Conservation (phyloP, 2,113 vertebrate species). For the Fregata magnificens region DNA sequence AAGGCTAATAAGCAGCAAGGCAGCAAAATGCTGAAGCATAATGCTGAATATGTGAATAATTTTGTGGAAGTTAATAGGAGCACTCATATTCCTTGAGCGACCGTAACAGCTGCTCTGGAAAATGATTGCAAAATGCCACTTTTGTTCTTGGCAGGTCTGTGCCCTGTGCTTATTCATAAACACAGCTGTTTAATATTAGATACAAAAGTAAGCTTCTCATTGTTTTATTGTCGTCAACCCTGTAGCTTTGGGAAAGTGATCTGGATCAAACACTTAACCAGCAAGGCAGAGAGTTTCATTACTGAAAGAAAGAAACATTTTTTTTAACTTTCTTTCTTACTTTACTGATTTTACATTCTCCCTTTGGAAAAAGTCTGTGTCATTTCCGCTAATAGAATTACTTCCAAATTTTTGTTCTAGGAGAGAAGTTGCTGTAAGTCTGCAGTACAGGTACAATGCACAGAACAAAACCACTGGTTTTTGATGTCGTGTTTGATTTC, state of each 20-base stretch:
- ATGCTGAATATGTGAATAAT: background rate
- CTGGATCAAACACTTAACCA: background rate
- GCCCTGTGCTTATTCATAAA: background rate
- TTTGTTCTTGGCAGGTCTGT: background rate
- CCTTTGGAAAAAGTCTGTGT: background rate
- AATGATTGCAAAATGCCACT: background rate
- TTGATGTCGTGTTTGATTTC: background rate
- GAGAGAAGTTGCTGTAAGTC: background rate
- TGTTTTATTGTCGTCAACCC: background rate
- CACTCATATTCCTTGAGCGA: background rate
- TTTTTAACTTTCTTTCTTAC: background rate
- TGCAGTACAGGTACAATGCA: background rate
- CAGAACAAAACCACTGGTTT: background rate
- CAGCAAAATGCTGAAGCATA: background rate
- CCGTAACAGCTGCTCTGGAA: background rate
- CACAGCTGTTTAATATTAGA: slow-evolving; percentile 3
- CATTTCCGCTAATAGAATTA: background rate
- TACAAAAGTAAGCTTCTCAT: background rate
- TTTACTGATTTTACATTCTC: background rate
- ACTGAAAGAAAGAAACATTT: background rate
- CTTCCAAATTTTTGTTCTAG: background rate
- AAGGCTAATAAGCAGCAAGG: background rate
- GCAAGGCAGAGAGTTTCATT: background rate
- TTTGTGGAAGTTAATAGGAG: background rate
- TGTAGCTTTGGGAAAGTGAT: background rate